Percentiles rank a stretch among this genome's conserved stretches.
phyloP scores from a whole-genome alignment of 2,797 vertebrate genomes.

The Apogon talboti region DNA sequence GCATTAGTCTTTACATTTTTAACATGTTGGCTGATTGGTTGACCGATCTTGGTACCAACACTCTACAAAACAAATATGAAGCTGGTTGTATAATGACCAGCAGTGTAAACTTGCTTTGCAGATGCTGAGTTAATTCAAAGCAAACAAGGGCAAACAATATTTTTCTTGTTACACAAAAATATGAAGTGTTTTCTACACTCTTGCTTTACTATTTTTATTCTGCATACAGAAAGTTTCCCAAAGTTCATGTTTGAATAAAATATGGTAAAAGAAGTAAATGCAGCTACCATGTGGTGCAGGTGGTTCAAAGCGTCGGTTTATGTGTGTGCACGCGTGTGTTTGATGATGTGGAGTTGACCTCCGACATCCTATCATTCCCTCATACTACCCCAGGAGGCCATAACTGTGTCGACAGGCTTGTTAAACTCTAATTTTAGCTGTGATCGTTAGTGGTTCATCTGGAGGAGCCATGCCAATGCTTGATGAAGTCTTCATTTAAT shows the following conservation, averaged over 20 bases:
- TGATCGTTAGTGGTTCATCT: conserved; percentile 41
- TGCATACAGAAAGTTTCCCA: background rate
- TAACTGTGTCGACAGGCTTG: conserved; percentile 66
- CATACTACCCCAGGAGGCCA: conserved; percentile 26
- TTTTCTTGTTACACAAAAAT: background rate
- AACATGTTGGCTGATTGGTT: no score
- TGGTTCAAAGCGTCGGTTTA: background rate
- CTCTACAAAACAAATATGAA: no score
- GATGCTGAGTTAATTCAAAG: background rate
- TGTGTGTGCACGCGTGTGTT: conserved; percentile 1
- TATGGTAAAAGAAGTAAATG: background rate
- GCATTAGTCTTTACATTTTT: no score
- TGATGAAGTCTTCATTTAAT: conserved; percentile 54
- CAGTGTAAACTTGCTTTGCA: background rate
- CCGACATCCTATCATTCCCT: conserved; percentile 38
- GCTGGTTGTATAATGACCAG: background rate
- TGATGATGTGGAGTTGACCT: conserved; percentile 28
- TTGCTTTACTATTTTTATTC: background rate
- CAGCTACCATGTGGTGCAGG: background rate
- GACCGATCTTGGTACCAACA: no score
- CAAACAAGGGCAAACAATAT: background rate
- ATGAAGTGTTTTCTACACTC: no score
- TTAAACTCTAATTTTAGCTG: conserved; percentile 66
- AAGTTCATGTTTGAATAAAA: background rate
- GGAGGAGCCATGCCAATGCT: conserved; percentile 44